A percentile compares a stretch with the other conserved stretches of the same genome.
Conservation (phyloP, 2,888 invertebrate species). For the Rhingia campestris region DNA sequence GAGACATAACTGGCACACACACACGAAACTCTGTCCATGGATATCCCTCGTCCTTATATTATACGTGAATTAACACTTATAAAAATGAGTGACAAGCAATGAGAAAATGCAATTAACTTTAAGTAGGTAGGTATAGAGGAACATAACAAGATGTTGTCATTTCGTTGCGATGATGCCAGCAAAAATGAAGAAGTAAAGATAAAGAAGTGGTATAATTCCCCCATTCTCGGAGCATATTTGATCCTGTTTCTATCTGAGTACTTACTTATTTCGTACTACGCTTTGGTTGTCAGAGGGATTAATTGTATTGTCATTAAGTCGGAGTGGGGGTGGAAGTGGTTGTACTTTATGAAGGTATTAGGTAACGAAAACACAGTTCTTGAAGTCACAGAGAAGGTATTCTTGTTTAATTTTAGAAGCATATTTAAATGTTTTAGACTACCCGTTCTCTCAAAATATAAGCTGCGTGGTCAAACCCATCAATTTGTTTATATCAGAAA, state of each 20-base stretch:
- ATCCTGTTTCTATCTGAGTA: conserved; percentile 56
- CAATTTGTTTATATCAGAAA: too few relatives aligned
- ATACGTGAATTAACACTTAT: conserved; percentile 73
- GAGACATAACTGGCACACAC: conserved; percentile 28
- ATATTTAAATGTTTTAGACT: too few relatives aligned
- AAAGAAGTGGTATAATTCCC: conserved; percentile 59
- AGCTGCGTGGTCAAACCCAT: too few relatives aligned
- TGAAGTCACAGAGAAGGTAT: too few relatives aligned
- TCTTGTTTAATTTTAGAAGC: too few relatives aligned
- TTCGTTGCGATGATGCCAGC: conserved; percentile 47
- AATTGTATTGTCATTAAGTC: conserved; percentile 68
- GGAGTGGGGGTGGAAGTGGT: not conserved
- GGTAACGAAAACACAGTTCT: too few relatives aligned
- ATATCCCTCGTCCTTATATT: conserved; percentile 42
- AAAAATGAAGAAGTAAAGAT: conserved; percentile 47
- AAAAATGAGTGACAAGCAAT: conserved; percentile 74
- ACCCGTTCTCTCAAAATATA: too few relatives aligned
- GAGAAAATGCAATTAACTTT: conserved; percentile 74
- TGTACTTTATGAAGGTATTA: conserved; percentile 29
- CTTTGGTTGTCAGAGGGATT: conserved; percentile 58
- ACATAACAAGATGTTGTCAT: conserved; percentile 72
- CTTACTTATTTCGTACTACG: conserved; percentile 44
- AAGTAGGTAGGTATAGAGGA: conserved; percentile 66
- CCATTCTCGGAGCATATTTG: conserved; percentile 60
- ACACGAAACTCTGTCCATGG: conserved; percentile 2